A percentile compares a stretch with the other conserved stretches of the same genome.
Conservation (phyloP, 2,797 vertebrate species). For the Channallabes apus region DNA sequence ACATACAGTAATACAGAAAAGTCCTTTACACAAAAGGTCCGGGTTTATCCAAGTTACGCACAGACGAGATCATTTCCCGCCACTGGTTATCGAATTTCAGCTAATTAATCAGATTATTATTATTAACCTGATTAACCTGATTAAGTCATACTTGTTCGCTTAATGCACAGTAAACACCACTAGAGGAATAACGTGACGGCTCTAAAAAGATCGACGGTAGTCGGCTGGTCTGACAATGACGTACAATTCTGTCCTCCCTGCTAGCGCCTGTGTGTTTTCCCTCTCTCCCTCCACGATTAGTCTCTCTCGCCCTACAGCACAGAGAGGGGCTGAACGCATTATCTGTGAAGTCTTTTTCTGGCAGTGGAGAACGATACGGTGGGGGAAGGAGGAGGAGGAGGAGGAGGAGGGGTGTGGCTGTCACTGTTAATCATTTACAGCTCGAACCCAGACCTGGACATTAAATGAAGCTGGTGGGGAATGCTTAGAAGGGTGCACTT, state of each 20-base stretch:
- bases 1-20: neutral
- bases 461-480: neutral
- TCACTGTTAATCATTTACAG: conserved; percentile 53
- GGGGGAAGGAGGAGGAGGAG: no score
- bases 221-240: conserved; percentile 41
- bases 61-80: neutral
- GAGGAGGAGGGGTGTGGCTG: conserved; percentile 21
- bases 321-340: conserved; percentile 59
- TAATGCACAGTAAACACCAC: neutral
- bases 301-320: conserved; percentile 17
- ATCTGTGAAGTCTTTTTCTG: conserved; percentile 45
- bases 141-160: neutral
- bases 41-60: neutral
- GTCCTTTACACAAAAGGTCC: neutral
- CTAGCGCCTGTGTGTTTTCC: conserved; percentile 29
- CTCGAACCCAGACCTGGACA: conserved; percentile 6
- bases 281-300: conserved; percentile 37
- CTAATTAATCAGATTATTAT: neutral
- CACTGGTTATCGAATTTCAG: conserved; percentile 1
- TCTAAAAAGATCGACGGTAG: conserved; percentile 53
- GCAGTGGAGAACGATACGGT: conserved; percentile 21
- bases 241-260: conserved; percentile 54
- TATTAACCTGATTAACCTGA: conserved; percentile 27
- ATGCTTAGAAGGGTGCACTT: conserved; percentile 39
- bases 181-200: conserved; percentile 56